Conservation (phyloP, 2,113 vertebrate genomes). For the Microtus pennsylvanicus region DNA sequence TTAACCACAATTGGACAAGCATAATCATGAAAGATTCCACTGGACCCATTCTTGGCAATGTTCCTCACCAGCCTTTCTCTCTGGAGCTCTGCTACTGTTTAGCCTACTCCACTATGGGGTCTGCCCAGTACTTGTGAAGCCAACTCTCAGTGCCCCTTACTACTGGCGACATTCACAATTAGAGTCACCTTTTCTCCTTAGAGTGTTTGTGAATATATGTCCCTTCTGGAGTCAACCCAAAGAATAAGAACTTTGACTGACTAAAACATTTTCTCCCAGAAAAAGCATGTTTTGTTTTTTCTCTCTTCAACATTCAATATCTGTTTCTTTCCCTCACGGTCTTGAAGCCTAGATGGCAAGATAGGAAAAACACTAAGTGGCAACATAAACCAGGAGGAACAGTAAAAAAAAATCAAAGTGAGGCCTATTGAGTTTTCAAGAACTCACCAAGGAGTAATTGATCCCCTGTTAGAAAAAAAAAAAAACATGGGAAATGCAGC, state of each 20-base stretch:
- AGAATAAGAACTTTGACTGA: background rate
- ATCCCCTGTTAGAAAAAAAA: background rate
- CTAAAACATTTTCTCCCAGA: background rate
- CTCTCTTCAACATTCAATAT: background rate
- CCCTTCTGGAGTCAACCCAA: background rate
- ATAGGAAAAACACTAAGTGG: background rate
- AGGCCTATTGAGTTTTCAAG: background rate
- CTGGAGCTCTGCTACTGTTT: background rate
- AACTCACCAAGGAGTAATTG: background rate
- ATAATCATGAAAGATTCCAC: background rate
- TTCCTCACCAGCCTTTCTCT: background rate
- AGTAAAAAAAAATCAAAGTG: background rate
- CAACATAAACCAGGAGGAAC: background rate
- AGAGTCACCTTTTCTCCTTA: background rate
- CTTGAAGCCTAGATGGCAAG: background rate
- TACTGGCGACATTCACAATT: background rate
- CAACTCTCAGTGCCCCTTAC: fast-evolving
- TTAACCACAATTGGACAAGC: background rate
- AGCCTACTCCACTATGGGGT: background rate
- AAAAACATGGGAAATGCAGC: background rate
- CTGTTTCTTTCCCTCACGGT: background rate
- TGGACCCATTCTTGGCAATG: background rate
- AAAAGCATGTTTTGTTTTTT: background rate
- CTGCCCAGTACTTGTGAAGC: background rate
- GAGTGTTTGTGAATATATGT: background rate